A percentile compares a stretch with the other conserved stretches of the same genome.
phyloP scores from a whole-genome alignment of 2,888 invertebrate genomes.

The Agrochola macilenta region DNA sequence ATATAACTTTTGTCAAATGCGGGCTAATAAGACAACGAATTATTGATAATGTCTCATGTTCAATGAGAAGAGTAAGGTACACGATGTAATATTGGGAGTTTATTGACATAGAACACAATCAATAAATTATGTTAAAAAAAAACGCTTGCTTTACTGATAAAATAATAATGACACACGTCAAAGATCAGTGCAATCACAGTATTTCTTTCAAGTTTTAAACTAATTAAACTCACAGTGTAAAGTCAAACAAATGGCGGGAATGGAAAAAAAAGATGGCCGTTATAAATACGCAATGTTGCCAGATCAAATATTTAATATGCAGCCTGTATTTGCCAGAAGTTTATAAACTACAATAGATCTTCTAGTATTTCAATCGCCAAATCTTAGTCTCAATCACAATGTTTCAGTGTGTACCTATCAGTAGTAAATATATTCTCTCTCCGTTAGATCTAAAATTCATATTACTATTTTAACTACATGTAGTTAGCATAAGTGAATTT shows the following conservation, averaged over 20 bases:
- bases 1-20: conserved; percentile 88
- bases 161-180: background rate
- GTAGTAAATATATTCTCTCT: conserved; percentile 69
- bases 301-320: conserved; percentile 41
- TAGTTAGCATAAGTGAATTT: conserved; percentile 72
- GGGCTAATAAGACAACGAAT: conserved; percentile 89
- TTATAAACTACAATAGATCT: conserved; percentile 61
- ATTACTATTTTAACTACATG: conserved; percentile 71
- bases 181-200: background rate
- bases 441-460: conserved; percentile 63
- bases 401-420: conserved; percentile 73
- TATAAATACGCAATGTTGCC: conserved; percentile 44
- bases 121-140: background rate
- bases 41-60: conserved; percentile 72
- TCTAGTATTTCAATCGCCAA: conserved; percentile 70
- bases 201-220: background rate
- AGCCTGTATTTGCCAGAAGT: conserved; percentile 89
- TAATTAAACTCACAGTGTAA: conserved; percentile 3
- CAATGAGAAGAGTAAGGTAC: conserved; percentile 62
- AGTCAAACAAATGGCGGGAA: conserved; percentile 33
- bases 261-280: conserved; percentile 25
- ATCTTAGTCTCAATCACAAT: conserved; percentile 68
- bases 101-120: conserved; percentile 17
- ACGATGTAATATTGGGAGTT: conserved; percentile 67
- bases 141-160: conserved; percentile 3